phyloP scores from a whole-genome alignment of 1,140 invertebrate species.

The Arctopsyche grandis region DNA sequence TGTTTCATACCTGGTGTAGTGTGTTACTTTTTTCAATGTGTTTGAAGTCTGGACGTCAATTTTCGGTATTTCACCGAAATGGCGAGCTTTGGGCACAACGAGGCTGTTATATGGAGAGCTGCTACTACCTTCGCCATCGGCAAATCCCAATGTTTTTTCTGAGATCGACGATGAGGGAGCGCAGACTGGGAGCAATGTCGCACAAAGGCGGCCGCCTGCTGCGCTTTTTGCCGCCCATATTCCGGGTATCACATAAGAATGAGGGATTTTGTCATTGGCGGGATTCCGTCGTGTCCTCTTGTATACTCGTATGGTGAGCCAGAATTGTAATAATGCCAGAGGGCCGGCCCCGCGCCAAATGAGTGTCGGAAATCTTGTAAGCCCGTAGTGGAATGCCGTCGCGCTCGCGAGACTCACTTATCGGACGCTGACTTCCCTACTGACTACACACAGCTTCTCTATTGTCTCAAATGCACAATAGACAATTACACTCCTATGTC shows the following conservation, averaged over 20 bases:
- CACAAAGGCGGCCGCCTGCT: slow-evolving; percentile 65
- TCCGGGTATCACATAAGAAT: slow-evolving; percentile 57
- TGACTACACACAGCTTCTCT: not conserved
- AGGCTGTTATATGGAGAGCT: too few relatives aligned
- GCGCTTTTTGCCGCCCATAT: slow-evolving; percentile 62
- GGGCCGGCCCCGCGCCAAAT: slow-evolving; percentile 33
- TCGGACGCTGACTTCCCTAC: not conserved
- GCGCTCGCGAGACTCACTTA: slow-evolving; percentile 2
- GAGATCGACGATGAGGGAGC: slow-evolving; percentile 55
- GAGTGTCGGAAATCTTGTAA: slow-evolving; percentile 53
- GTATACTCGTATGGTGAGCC: slow-evolving; percentile 65
- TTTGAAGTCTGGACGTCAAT: too few relatives aligned
- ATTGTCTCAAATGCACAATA: not conserved
- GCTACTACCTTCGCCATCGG: too few relatives aligned
- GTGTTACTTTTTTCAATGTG: too few relatives aligned
- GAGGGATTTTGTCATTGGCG: slow-evolving; percentile 66
- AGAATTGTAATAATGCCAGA: slow-evolving; percentile 56
- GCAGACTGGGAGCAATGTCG: slow-evolving; percentile 65
- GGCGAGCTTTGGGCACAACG: too few relatives aligned
- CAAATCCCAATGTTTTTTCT: too few relatives aligned
- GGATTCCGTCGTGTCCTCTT: slow-evolving; percentile 64
- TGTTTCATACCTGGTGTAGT: too few relatives aligned
- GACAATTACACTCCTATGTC: not conserved
- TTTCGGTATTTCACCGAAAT: too few relatives aligned
- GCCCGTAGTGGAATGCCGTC: slow-evolving; percentile 50